These are phyloP conservation scores for Cynopterus brachyotis DNA, from an alignment of 2,113 vertebrate genomes.

Conservation along the genomic window DNA sequence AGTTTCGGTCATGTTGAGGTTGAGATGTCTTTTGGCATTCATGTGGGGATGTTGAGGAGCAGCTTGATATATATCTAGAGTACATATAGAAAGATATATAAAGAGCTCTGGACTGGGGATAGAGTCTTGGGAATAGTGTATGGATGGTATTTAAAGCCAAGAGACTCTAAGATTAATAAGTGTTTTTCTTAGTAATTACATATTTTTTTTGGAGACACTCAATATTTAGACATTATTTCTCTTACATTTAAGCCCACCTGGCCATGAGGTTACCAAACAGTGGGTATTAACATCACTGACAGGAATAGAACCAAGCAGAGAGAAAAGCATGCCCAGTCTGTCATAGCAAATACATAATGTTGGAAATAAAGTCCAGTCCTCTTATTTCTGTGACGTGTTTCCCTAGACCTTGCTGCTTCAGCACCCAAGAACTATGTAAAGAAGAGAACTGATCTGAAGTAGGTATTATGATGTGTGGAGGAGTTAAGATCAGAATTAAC, in stretches of 20 bases:
- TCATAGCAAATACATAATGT: not conserved
- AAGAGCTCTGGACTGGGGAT: not conserved
- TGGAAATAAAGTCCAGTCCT: not conserved
- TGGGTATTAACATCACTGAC: not conserved
- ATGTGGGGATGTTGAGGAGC: not conserved
- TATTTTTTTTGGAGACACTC: not conserved
- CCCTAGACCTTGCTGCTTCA: not conserved
- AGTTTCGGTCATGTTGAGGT: not conserved
- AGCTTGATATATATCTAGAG: not conserved
- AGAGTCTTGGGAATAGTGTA: not conserved
- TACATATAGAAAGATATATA: not conserved
- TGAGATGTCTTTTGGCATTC: not conserved
- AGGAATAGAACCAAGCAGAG: not conserved
- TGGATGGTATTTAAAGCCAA: not conserved
- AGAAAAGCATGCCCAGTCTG: not conserved
- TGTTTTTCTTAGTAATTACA: not conserved
- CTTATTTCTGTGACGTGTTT: not conserved
- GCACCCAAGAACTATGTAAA: not conserved
- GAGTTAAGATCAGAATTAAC: not conserved
- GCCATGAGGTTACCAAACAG: not conserved
- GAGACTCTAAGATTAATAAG: not conserved
- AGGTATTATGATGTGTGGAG: not conserved
- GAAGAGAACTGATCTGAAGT: not conserved
- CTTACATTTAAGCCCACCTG: not conserved
- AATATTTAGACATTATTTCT: conserved; percentile 22